Base-by-base conservation (phyloP, 2,113 vertebrate species). In the Chlamydotis undulata region DNA sequence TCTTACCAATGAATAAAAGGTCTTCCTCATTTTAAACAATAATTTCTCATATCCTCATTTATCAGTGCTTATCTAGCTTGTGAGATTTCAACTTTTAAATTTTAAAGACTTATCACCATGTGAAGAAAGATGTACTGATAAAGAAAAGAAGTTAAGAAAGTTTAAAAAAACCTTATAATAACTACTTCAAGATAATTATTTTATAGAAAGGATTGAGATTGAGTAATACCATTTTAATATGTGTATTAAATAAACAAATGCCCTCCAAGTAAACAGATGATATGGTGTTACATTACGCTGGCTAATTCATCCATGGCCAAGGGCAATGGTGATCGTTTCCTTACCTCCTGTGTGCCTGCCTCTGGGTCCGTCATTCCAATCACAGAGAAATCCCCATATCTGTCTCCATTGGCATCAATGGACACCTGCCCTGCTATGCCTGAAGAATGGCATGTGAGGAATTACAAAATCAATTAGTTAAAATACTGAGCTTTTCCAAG, bases 381-480 rank as follows among this genome's bases (percentile, higher is more conserved):
- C 96, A 99, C 98, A 14, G 99, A 99, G 98, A 99, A 99, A 97
- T 99, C 99, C 79, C 99, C 99, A 0, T 99, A 98, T 93, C 99
- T 98, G 96, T 99, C 99, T 68, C 99, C 99, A 3, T 99, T 99
- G 79, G 97, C 97, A 93, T 99, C 99, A 65, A 99, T 99, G 70
- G 99, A 99, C 56, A 99, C 99, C 94, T 98, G 99, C 49, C 99
- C 99, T 14, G 99, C 99, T 45, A 99, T 99, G 83, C 99, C 99
- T 99, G 85, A 81, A 80, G 95, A 97, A 96, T 43, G 89, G 93
- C 94, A 98, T 92, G 87, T 41, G 79, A 97, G 69, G 97, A 98
- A 97, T 96, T 93, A 97, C 68, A 97, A 92, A 96, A 97, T 97
- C 73, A 98, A 97, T 98, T 96, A 97, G 92, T 97, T 97, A 84